Conservation (phyloP, 2,797 vertebrate genomes). For the Erethizon dorsatum region DNA sequence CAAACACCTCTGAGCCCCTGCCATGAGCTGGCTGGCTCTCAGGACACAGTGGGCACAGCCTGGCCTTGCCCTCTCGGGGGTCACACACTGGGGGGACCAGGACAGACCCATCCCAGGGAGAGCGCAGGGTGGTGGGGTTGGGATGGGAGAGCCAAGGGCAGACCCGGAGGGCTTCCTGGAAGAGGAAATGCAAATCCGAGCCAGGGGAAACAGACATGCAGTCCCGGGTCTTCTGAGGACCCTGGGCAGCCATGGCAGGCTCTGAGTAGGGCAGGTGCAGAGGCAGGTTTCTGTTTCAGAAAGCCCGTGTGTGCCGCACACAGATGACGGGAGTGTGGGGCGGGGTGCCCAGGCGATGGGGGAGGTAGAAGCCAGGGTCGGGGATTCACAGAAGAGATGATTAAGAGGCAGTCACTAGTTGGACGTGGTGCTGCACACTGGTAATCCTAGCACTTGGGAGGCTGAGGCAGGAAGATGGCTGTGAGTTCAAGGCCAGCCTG, state of each 20-base stretch:
- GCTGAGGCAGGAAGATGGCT: background rate
- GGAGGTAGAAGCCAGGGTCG: background rate
- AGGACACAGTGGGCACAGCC: background rate
- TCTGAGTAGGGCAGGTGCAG: background rate
- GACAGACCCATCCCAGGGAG: background rate
- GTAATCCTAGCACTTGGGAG: background rate
- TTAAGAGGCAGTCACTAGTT: background rate
- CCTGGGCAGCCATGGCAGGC: background rate
- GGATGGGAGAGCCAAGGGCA: background rate
- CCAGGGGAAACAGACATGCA: rapidly evolving
- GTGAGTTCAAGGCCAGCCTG: background rate
- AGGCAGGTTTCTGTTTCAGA: background rate
- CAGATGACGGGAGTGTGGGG: background rate
- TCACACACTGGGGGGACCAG: background rate
- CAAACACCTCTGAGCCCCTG: conserved; percentile 9
- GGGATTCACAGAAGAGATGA: background rate
- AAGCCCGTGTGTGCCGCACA: background rate
- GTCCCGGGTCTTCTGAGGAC: background rate
- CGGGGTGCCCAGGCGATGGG: background rate
- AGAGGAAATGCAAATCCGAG: background rate
- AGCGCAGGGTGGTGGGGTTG: too few species aligned
- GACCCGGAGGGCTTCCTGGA: background rate
- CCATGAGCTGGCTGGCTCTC: background rate
- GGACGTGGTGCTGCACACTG: background rate
- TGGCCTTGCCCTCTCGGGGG: background rate